phyloP scores from a whole-genome alignment of 2,888 invertebrate genomes.

The Watsonalla cultraria region DNA sequence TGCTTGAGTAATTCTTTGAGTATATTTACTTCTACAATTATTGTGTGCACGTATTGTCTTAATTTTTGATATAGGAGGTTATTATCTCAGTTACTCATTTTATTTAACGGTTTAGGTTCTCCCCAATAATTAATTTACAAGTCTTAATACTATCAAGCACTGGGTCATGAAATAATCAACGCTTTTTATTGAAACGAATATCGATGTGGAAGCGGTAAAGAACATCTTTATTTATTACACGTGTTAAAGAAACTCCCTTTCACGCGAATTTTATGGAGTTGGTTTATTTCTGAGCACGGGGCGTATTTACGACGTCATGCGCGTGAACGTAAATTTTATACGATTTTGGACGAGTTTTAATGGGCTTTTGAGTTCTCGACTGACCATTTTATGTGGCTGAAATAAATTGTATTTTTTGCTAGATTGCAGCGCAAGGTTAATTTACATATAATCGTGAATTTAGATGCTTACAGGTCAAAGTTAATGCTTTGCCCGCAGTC shows the following conservation, averaged over 20 bases:
- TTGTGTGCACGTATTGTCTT: no score
- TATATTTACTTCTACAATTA: no score
- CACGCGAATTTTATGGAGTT: conserved; percentile 51
- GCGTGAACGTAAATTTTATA: conserved; percentile 63
- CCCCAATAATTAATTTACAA: no score
- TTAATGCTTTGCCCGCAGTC: conserved; percentile 18
- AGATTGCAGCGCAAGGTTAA: conserved; percentile 24
- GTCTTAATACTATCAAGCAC: no score
- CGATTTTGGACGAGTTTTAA: conserved; percentile 56
- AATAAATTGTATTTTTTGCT: conserved; percentile 32
- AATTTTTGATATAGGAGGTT: no score
- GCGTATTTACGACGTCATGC: conserved; percentile 64
- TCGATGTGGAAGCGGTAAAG: conserved; percentile 25
- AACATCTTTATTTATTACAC: conserved; percentile 31
- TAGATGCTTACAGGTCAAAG: conserved; percentile 30
- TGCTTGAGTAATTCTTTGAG: no score
- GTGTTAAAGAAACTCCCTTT: conserved; percentile 45
- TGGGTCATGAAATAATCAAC: background rate
- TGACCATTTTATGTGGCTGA: conserved; percentile 44
- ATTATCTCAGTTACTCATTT: no score
- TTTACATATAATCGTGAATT: conserved; percentile 27
- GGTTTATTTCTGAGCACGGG: conserved; percentile 48
- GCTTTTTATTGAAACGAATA: conserved; percentile 1
- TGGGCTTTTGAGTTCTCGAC: conserved; percentile 39
- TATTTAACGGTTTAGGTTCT: no score